Base-by-base conservation (phyloP, 2,888 invertebrate species). In the Geotrupes spiniger region DNA sequence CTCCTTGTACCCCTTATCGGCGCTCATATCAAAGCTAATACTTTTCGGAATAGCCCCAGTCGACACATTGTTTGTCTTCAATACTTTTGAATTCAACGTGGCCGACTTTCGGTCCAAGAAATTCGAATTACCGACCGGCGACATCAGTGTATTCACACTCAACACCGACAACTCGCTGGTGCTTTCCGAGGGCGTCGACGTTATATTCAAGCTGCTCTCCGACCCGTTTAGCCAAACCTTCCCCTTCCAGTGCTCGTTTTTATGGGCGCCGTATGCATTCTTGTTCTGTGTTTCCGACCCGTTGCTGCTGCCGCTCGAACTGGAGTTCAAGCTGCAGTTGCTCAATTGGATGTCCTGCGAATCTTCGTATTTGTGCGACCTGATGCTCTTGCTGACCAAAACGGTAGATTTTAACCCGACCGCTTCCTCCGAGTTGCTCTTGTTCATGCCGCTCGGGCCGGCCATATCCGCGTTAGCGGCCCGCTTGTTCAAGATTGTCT, bases 31-130 rank as follows among this genome's bases (percentile, higher is more conserved):
- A 63, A 92, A 92, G 68, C 90, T 92, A 61, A 92, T 92, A 64
- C 91, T 92, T 73, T 93, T 93, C 1, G 92, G 91, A 63, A 93
- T 92, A 1, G 92, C 89, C 0, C 92, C 92, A 0, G 88, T 89
- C 0, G 87, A 85, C 12, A 43, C 31, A 11, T 78, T 76, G 2
- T 70, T 73, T 0, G 78, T 75, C 57, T 78, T 80, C 29, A 69
- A 52, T 9, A 58, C 59, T 28, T 57, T 63, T 11, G 61, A 61
- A 28, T 53, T 53, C 16, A 44, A 21, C 8, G 47, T 41, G n/a
- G 38, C 37, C 1, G 45, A 42, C 38, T 53, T 53, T 9, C 42
- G 27, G 16, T 42, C 46, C 26, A 46, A 45, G 21, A 41, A 52
- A n/a, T 42, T 37, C 21, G 46, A 40, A 28, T 49, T 50, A 38